Conservation (phyloP, 2,797 vertebrate species). For the Geotrypetes seraphini region DNA sequence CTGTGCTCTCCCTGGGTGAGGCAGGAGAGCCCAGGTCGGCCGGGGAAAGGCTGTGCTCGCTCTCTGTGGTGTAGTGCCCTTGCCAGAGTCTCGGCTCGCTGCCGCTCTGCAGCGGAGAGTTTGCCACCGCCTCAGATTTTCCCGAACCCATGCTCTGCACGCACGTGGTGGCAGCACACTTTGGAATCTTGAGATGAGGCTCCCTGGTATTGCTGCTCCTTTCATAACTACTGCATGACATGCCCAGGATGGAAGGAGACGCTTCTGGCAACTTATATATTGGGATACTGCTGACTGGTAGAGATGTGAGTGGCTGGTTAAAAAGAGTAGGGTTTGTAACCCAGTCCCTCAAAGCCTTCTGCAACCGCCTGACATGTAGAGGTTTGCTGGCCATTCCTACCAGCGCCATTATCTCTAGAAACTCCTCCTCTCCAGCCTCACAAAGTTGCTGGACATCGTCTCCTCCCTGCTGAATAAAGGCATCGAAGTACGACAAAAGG, state of each 20-base stretch:
- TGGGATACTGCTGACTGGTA: slow-evolving; percentile 95
- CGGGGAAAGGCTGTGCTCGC: slow-evolving; percentile 87
- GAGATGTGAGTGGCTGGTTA: slow-evolving; percentile 88
- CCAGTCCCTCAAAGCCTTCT: slow-evolving; percentile 95
- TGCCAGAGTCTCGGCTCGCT: slow-evolving; percentile 77
- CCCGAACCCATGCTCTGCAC: slow-evolving; percentile 62
- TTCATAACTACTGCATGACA: slow-evolving; percentile 60
- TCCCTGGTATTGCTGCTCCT: slow-evolving; percentile 58
- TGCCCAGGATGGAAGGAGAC: slow-evolving; percentile 65
- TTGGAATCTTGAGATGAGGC: slow-evolving; percentile 73
- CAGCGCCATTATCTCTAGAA: slow-evolving; percentile 96
- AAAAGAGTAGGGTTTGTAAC: slow-evolving; percentile 93
- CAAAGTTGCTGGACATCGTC: slow-evolving; percentile 97
- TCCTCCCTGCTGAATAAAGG: slow-evolving; percentile 96
- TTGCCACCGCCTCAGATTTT: slow-evolving; percentile 57
- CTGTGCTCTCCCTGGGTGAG: slow-evolving; percentile 80
- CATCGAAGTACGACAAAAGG: slow-evolving; percentile 94
- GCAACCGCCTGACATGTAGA: slow-evolving; percentile 85
- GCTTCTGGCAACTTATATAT: slow-evolving; percentile 92
- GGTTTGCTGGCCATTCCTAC: slow-evolving; percentile 98
- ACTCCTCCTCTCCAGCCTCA: slow-evolving; percentile 94
- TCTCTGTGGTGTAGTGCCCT: slow-evolving; percentile 76
- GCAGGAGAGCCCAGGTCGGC: slow-evolving; percentile 85
- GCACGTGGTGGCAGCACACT: slow-evolving; percentile 66
- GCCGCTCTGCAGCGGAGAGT: slow-evolving; percentile 41